Evolutionary conservation across 1,140 invertebrate genomes (phyloP).

Genomic region (Batillaria attramentaria): DNA sequence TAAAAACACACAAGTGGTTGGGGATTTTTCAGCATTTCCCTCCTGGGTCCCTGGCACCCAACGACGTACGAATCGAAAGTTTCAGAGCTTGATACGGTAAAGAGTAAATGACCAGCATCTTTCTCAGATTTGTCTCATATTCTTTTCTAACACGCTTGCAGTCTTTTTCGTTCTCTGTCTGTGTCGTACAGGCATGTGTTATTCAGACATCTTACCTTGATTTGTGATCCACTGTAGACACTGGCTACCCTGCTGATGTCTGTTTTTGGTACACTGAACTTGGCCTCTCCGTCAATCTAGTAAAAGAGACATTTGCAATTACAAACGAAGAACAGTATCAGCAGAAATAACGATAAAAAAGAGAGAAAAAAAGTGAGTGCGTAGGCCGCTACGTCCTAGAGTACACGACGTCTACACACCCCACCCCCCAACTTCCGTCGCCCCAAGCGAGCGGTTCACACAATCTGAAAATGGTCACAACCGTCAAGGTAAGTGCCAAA

Average conservation of each 20-base stretch:
- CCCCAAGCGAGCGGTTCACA: not conserved
- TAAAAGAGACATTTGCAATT: not conserved
- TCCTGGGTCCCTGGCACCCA: no score
- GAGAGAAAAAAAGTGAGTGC: not conserved
- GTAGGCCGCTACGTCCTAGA: not conserved
- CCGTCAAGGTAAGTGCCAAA: no score
- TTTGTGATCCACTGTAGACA: not conserved
- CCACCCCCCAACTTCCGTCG: not conserved
- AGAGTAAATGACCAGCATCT: no score
- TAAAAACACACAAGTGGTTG: no score
- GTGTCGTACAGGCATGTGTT: no score
- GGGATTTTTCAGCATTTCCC: no score
- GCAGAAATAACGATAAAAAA: not conserved
- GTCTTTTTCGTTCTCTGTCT: no score
- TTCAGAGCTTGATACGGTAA: no score
- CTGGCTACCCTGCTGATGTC: slow-evolving; percentile 22
- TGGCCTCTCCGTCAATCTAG: slow-evolving; percentile 41
- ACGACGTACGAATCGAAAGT: no score
- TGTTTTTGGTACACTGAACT: slow-evolving; percentile 25
- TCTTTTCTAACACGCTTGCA: no score
- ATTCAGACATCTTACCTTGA: slow-evolving; percentile 32
- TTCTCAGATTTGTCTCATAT: no score
- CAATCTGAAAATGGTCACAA: no score
- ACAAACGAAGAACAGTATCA: not conserved
- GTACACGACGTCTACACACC: not conserved